phyloP scores from a whole-genome alignment of 2,113 vertebrate species.

The Riparia riparia region DNA sequence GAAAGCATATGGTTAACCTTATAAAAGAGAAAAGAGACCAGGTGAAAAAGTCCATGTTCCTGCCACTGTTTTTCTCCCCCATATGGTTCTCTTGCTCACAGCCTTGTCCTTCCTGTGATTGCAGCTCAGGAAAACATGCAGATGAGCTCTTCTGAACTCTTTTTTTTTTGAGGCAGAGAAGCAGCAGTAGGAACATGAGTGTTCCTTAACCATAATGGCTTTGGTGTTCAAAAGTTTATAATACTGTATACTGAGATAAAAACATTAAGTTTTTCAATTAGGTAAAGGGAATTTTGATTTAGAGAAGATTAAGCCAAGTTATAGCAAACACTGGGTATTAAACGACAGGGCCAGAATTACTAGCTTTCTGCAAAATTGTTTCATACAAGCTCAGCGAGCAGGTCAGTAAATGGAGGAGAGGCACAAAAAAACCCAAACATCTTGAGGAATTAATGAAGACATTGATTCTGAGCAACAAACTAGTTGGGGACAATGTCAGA shows the following conservation, averaged over 20 bases:
- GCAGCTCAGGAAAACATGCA: neutral
- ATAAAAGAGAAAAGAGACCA: neutral
- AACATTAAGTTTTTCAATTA: neutral
- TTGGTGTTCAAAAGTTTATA: neutral
- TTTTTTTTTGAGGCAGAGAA: neutral
- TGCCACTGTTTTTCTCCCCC: neutral
- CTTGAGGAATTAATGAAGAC: neutral
- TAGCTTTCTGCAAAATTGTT: neutral
- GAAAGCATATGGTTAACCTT: neutral
- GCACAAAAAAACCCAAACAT: neutral
- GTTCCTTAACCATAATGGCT: neutral
- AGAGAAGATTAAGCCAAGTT: neutral
- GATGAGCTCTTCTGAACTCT: neutral
- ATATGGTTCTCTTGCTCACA: accelerated
- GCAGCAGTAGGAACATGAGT: neutral
- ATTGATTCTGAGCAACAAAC: neutral
- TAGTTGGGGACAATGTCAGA: neutral
- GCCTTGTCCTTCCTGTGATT: neutral
- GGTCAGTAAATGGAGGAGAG: neutral
- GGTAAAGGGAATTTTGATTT: neutral
- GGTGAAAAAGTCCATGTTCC: neutral
- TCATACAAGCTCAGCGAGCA: neutral
- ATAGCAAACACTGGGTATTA: neutral
- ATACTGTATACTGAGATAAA: neutral
- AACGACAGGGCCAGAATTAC: neutral